Conservation (phyloP, 2,888 invertebrate species). For the Ethmia dodecea region DNA sequence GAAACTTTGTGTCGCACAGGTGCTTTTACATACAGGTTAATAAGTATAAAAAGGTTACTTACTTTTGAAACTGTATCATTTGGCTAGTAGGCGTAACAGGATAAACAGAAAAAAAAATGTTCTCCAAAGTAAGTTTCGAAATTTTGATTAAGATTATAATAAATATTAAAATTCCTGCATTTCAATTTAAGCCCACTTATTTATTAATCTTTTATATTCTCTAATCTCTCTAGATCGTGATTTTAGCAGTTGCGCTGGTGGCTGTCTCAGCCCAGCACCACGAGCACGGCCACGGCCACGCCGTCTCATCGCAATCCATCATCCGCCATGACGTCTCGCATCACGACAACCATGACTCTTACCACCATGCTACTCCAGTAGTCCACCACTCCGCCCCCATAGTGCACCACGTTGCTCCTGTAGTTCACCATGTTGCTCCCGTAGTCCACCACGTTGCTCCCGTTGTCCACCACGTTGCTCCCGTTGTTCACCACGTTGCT, state of each 20-base stretch:
- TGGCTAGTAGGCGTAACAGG: not conserved
- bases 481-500: no score
- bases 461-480: no score
- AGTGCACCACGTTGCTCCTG: conserved; percentile 37
- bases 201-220: not conserved
- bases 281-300: conserved; percentile 32
- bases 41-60: not conserved
- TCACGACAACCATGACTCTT: conserved; percentile 23
- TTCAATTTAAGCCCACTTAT: not conserved
- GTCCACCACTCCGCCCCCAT: conserved; percentile 28
- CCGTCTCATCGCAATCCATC: conserved; percentile 58
- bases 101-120: conserved; percentile 8
- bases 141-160: conserved; percentile 7
- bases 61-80: not conserved
- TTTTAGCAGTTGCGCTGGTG: conserved; percentile 18
- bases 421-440: conserved; percentile 30
- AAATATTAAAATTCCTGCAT: conserved; percentile 1
- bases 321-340: conserved; percentile 46
- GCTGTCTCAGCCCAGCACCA: conserved; percentile 30
- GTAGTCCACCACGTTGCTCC: conserved; percentile 31
- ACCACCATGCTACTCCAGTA: conserved; percentile 16
- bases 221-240: conserved; percentile 13
- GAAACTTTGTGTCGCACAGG: not conserved
- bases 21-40: not conserved
- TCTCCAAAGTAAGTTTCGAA: conserved; percentile 9